These are phyloP conservation scores for Apoda limacodes DNA, from an alignment of 2,888 invertebrate species.

Conservation along the genomic window DNA sequence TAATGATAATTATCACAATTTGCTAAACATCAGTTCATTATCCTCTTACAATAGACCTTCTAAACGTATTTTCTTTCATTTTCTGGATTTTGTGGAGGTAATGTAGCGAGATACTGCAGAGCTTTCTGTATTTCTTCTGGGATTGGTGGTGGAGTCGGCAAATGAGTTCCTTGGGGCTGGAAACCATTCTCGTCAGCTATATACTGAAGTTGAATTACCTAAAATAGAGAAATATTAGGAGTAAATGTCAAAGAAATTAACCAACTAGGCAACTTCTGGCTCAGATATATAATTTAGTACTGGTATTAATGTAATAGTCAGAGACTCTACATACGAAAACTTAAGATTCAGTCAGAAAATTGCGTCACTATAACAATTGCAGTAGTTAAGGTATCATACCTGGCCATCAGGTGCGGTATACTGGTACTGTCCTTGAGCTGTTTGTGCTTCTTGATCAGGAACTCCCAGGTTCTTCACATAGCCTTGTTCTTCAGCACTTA, in stretches of 20 bases:
- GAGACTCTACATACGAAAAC: neutral
- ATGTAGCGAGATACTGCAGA: slow-evolving; percentile 72
- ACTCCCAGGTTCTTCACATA: slow-evolving; percentile 69
- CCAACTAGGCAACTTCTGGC: too few species aligned
- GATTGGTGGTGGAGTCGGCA: slow-evolving; percentile 76
- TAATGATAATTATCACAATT: neutral
- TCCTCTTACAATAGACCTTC: neutral
- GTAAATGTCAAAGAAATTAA: too few species aligned
- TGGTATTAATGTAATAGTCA: too few species aligned
- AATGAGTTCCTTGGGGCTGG: slow-evolving; percentile 73
- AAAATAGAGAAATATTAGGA: too few species aligned
- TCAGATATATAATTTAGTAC: too few species aligned
- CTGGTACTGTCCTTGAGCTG: slow-evolving; percentile 73
- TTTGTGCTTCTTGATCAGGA: slow-evolving; percentile 60
- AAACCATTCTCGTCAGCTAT: slow-evolving; percentile 81
- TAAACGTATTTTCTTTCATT: slow-evolving; percentile 8
- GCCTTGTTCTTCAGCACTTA: slow-evolving; percentile 70
- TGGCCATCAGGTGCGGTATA: slow-evolving; percentile 72
- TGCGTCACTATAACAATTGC: too few species aligned
- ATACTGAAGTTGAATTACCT: slow-evolving; percentile 73
- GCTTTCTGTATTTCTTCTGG: slow-evolving; percentile 76
- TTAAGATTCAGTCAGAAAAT: too few species aligned
- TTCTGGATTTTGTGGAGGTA: slow-evolving; percentile 62
- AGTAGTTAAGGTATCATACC: slow-evolving; percentile 28
- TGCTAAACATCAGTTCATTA: neutral